Evolutionary conservation across 1,140 invertebrate species (phyloP), one percentile per base, ranked within the genome.

Genomic region (Macrotrachela quadricornifera): DNA sequence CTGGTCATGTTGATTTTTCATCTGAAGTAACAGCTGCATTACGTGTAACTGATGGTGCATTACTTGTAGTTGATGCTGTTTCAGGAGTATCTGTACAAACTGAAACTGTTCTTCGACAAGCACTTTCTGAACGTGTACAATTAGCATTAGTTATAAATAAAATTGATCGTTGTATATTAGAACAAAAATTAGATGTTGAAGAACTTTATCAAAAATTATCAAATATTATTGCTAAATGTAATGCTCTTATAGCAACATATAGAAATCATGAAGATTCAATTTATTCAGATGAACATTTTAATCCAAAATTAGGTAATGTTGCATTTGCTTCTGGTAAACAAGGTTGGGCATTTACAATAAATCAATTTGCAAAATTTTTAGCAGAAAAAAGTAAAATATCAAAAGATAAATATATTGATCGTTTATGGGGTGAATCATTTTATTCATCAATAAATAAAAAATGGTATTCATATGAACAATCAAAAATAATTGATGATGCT

Each of bases 351-450:
- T 54, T 54, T 45, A 42, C 52, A 37, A 10, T 54, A 1, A n/a
- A 42, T 11, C 10, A 48, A 49, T 49, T 54, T 15, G 52, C 52
- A 11, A 47, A 53, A n/a, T 42, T 45, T 0, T 43, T 41, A 10
- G 37, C 44, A n/a, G 8, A 39, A 30, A 53, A 47, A 40, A 17
- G 17, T 17, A 40, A 47, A 39, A 43, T 61, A 1, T 51, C 59
- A 12, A 57, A 59, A 44, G 57, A 61, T 4, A 54, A 49, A 14
- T 12, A 39, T n/a, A n/a, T 54, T n/a, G 10, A 42, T 10, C 13
- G 17, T 11, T 15, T 48, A 11, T 47, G 52, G 46, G 46, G 39
- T 14, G 52, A 54, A 10, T 39, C 49, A 16, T 54, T 30, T 16
- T 54, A 37, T 13, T 36, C 14, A 18, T 14, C 13, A 17, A 14